A percentile compares a stretch with the other conserved stretches of the same genome.
phyloP scores from a whole-genome alignment of 2,113 vertebrate species.

The Ifrita kowaldi region DNA sequence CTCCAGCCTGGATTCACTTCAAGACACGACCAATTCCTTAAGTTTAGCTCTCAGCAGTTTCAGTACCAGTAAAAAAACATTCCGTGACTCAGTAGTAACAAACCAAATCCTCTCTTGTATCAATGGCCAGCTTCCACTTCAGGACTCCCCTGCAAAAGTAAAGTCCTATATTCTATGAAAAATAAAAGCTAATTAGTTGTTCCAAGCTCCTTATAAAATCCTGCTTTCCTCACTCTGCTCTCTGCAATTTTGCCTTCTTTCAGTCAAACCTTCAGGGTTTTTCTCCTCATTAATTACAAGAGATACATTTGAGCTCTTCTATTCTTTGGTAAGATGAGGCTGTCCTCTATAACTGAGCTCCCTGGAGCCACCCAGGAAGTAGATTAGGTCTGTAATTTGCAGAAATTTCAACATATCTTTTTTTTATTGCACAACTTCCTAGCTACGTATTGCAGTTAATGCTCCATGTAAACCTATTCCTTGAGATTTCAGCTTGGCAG shows the following conservation, averaged over 20 bases:
- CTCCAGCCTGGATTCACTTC: background rate
- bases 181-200: background rate
- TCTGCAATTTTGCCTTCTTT: background rate
- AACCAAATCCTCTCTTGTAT: background rate
- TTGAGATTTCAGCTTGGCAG: background rate
- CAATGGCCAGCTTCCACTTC: background rate
- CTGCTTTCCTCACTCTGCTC: background rate
- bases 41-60: background rate
- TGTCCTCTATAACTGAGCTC: background rate
- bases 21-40: background rate
- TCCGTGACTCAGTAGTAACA: background rate
- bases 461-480: background rate
- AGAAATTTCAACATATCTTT: background rate
- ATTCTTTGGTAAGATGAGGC: background rate
- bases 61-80: background rate
- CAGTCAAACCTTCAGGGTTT: background rate
- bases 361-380: background rate
- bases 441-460: background rate
- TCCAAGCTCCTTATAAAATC: background rate
- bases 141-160: background rate
- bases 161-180: background rate
- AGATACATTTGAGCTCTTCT: background rate
- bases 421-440: background rate
- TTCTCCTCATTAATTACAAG: background rate
- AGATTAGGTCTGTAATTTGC: background rate